A percentile compares a stretch with the other conserved stretches of the same genome.
Conservation (phyloP, 2,888 invertebrate species). For the Coelopa pilipes region DNA sequence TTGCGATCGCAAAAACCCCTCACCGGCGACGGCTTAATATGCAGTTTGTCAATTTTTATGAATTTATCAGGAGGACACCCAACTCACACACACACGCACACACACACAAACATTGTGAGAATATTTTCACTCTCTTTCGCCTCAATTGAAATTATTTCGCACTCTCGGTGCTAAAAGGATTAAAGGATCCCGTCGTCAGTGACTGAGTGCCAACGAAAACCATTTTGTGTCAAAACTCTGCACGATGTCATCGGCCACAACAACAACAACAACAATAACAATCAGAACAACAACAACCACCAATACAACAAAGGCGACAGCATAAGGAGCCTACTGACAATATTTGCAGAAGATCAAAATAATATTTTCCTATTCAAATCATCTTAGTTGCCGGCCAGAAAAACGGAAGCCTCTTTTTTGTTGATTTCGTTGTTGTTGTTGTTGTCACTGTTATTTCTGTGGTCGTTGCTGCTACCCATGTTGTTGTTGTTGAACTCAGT, state of each 20-base stretch:
- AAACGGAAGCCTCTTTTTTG: not conserved
- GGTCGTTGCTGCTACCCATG: too few relatives aligned
- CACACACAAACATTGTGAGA: not conserved
- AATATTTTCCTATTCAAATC: not conserved
- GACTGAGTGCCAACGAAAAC: not conserved
- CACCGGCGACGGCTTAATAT: slow-evolving; percentile 14
- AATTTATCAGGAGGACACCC: slow-evolving; percentile 24
- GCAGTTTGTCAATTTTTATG: slow-evolving; percentile 37
- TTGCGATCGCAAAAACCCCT: slow-evolving; percentile 19
- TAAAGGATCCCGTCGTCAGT: not conserved
- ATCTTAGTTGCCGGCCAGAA: not conserved
- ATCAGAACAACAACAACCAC: slow-evolving; percentile 21
- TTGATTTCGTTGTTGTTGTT: not conserved
- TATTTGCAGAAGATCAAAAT: not conserved
- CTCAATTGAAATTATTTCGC: too few relatives aligned
- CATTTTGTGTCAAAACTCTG: not conserved
- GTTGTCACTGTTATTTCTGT: too few relatives aligned
- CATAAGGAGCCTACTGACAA: not conserved
- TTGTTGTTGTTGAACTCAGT: not conserved
- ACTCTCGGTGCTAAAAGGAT: too few relatives aligned
- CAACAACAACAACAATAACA: slow-evolving; percentile 11
- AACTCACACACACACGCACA: not conserved
- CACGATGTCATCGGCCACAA: slow-evolving; percentile 1
- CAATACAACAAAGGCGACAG: not conserved
- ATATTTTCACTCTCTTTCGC: too few relatives aligned